phyloP scores from a whole-genome alignment of 2,888 invertebrate species.

The Trichopoda pennipes region DNA sequence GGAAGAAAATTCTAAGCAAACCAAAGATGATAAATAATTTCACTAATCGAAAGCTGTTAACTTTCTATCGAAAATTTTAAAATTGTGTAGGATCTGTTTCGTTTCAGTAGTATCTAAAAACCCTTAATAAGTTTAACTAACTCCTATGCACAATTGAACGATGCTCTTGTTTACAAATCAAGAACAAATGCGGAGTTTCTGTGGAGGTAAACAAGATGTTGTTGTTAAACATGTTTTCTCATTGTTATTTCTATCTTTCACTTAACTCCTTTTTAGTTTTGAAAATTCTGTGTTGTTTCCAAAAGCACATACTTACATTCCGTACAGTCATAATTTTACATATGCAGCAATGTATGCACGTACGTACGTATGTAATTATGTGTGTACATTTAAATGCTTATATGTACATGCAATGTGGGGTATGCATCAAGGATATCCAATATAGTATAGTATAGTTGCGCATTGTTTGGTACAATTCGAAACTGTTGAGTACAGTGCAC shows the following conservation, averaged over 20 bases:
- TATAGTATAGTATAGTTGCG: too few relatives aligned
- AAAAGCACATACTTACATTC: too few relatives aligned
- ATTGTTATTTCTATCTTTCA: constrained; percentile 16
- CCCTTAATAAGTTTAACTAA: not conserved
- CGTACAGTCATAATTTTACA: too few relatives aligned
- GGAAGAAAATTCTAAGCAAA: too few relatives aligned
- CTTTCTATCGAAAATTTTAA: too few relatives aligned
- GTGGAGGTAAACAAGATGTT: constrained; percentile 20
- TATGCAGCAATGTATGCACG: too few relatives aligned
- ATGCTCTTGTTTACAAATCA: constrained; percentile 49
- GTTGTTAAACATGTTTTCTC: constrained; percentile 13
- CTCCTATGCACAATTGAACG: constrained; percentile 18
- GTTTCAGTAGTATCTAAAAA: not conserved
- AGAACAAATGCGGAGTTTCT: constrained; percentile 40
- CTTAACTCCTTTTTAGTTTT: constrained; percentile 40
- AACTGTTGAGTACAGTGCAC: too few relatives aligned
- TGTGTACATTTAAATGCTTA: not conserved
- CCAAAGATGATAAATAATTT: too few relatives aligned
- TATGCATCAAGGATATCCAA: too few relatives aligned
- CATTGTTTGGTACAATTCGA: too few relatives aligned
- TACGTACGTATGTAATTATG: not conserved
- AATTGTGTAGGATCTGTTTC: too few relatives aligned
- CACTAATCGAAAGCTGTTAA: too few relatives aligned
- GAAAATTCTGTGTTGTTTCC: constrained; percentile 7
- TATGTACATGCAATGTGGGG: not conserved